Evolutionary conservation across 2,797 vertebrate genomes (phyloP).

Genomic region (Pantherophis alleghaniensis): DNA sequence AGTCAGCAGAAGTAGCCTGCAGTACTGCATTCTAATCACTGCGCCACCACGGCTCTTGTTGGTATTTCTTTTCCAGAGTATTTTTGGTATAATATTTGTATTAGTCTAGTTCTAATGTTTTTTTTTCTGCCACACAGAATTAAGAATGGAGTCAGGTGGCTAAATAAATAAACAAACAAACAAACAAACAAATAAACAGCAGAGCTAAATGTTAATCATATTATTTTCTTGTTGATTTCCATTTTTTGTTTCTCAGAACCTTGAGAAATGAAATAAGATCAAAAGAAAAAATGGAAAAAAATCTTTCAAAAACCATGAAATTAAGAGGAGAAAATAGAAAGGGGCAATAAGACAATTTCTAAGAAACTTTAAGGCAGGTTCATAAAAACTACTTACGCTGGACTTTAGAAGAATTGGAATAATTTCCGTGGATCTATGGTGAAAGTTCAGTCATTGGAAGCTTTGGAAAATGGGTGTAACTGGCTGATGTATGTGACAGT

Average conservation of each 20-base stretch:
- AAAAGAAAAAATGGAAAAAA: background rate
- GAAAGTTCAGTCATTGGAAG: background rate
- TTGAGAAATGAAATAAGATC: background rate
- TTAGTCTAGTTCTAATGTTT: background rate
- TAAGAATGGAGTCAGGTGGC: background rate
- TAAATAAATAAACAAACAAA: no score
- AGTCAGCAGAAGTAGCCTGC: no score
- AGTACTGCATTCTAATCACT: no score
- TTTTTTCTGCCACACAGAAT: background rate
- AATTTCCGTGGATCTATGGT: background rate
- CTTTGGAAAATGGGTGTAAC: conserved; percentile 44
- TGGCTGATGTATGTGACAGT: conserved; percentile 7
- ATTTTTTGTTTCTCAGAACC: background rate
- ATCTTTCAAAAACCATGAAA: background rate
- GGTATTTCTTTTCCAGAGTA: background rate
- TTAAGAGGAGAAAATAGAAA: background rate
- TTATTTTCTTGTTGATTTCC: background rate
- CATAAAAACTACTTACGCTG: background rate
- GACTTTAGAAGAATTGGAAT: background rate
- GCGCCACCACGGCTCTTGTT: background rate
- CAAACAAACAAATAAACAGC: background rate
- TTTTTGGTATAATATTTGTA: background rate
- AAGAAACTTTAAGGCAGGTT: background rate
- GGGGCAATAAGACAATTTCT: background rate
- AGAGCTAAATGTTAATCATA: background rate